Percentiles rank a stretch among this genome's conserved stretches.
Conservation (phyloP, 2,797 vertebrate genomes). For the Melanotaenia parkinsoni region DNA sequence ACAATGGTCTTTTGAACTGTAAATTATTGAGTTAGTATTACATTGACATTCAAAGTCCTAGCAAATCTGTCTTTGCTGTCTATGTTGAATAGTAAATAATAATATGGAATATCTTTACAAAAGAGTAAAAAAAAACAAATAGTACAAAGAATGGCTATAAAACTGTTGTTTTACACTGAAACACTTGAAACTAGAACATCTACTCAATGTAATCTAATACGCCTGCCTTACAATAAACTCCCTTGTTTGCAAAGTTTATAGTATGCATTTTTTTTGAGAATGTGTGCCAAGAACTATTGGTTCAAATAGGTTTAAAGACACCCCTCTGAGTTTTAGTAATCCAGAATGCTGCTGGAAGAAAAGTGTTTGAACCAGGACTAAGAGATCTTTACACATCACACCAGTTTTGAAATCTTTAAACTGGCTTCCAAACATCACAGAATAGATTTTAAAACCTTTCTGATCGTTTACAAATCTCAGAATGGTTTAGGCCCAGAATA, state of each 20-base stretch:
- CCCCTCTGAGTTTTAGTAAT: not conserved
- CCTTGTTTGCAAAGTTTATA: conserved; percentile 28
- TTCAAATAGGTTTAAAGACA: conserved; percentile 20
- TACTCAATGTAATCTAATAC: conserved; percentile 43
- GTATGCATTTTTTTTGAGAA: conserved; percentile 52
- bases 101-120: not conserved
- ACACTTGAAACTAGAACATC: conserved; percentile 27
- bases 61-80: not conserved
- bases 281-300: conserved; percentile 36
- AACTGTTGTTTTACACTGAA: conserved; percentile 22
- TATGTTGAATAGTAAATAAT: not conserved
- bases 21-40: not conserved
- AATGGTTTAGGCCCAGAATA: no score
- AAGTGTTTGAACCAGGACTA: no score
- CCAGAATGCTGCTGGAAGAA: no score
- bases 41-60: not conserved
- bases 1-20: conserved; percentile 6
- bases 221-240: conserved; percentile 19
- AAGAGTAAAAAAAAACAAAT: not conserved
- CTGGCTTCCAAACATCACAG: no score
- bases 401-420: no score
- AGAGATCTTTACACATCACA: no score
- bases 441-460: no score
- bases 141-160: not conserved
- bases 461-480: no score